Evolutionary conservation across 2,797 vertebrate species (phyloP), one percentile per base, ranked within the genome.

Genomic region (Denticeps clupeoides): DNA sequence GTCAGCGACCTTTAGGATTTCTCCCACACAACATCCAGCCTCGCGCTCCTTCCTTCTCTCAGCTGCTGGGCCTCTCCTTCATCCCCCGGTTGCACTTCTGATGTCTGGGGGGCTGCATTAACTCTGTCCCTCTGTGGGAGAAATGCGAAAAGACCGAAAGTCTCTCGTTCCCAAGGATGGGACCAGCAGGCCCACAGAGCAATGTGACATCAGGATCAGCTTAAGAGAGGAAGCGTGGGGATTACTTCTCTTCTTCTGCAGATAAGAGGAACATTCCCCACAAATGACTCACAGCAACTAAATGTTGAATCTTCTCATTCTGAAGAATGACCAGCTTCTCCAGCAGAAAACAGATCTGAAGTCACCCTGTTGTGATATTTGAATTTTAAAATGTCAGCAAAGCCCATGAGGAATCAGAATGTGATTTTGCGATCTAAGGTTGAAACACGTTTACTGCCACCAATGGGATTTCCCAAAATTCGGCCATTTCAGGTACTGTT

Each of bases 21-120:
- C 79, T 83, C 79, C 72, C 80, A 82, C 76, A 81, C 73, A 73
- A 65, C 73, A 58, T 51, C 68, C 59, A 64, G 63, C 46, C 7
- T 43, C 53, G 28, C 51, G 28, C 58, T 32, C 49, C 42, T 53
- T 66, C 65, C 59, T 46, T 33, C 54, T 45, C 57, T 65, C 51
- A 13, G 62, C 56, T 50, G 52, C 58, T 59, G 61, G 65, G 63
- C 60, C 64, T 67, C 73, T 57, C 69, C 67, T 12, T 59, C 67
- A 64, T 68, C 53, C 51, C 72, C 68, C 61, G 62, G 67, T 63
- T 56, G 60, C 42, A 21, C 42, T 59, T 72, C 8, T 21, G 8
- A 44, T 55, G 82, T 82, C 80, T 21, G 56, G 49, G 80, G 80
- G 73, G 53, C 63, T 52, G 63, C 62, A 76, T 74, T 65, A 71